A percentile compares a stretch with the other conserved stretches of the same genome.
Evolutionary conservation across 2,888 invertebrate species (phyloP).

Genomic region (Stenoptilia bipunctidactyla): DNA sequence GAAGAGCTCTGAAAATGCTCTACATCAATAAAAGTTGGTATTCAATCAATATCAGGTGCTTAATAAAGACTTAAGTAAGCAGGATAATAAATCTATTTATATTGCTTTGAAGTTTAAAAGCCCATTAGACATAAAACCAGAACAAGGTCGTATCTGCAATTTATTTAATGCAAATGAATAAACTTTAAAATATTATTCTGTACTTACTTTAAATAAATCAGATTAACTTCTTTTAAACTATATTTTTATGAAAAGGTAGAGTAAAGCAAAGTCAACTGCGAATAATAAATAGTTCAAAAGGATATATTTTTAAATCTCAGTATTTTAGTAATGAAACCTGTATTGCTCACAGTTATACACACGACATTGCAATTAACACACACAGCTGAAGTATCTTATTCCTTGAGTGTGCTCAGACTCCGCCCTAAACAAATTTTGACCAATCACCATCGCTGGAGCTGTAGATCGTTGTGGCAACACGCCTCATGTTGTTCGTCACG

Average conservation of each 20-base stretch:
- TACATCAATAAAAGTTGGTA: no score
- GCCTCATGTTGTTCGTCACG: slow-evolving; percentile 68
- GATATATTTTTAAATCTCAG: slow-evolving; percentile 38
- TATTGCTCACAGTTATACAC: slow-evolving; percentile 46
- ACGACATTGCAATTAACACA: slow-evolving; percentile 66
- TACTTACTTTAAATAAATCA: no score
- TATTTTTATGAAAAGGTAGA: no score
- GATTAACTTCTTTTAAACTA: no score
- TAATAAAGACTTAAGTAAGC: no score
- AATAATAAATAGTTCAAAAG: slow-evolving; percentile 15
- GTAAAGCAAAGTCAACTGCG: no score
- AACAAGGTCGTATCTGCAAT: slow-evolving; percentile 10
- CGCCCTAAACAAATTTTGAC: slow-evolving; percentile 59
- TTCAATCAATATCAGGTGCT: no score
- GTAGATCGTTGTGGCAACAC: slow-evolving; percentile 65
- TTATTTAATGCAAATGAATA: neutral
- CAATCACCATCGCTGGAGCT: slow-evolving; percentile 48
- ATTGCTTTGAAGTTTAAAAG: no score
- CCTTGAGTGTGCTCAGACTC: slow-evolving; percentile 55
- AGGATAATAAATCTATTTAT: no score
- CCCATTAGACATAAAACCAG: neutral
- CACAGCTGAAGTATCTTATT: slow-evolving; percentile 38
- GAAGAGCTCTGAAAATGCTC: no score
- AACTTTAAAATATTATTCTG: no score
- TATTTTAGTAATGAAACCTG: slow-evolving; percentile 39